These are phyloP conservation scores for Hyalella azteca DNA, from an alignment of 2,888 invertebrate genomes.

Conservation along the genomic window DNA sequence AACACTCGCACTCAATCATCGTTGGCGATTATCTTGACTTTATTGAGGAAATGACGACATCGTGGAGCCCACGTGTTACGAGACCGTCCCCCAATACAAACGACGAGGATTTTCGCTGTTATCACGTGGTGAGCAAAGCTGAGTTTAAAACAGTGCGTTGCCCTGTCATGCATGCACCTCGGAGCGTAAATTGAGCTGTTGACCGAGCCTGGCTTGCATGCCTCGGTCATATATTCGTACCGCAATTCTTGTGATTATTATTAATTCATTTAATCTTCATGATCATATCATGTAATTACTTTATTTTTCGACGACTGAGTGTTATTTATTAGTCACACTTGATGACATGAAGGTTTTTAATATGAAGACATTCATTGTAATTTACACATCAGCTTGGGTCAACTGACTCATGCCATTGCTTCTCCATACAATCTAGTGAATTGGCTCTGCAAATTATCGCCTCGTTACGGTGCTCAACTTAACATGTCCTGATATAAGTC, in stretches of 20 bases:
- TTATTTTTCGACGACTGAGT: too few species aligned
- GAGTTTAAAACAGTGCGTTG: background rate
- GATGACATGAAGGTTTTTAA: too few species aligned
- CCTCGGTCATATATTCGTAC: background rate
- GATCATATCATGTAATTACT: too few species aligned
- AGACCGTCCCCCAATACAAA: background rate
- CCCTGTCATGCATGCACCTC: background rate
- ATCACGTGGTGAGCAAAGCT: background rate
- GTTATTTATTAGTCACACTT: too few species aligned
- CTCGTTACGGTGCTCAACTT: too few species aligned
- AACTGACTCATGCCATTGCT: too few species aligned
- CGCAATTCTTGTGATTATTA: background rate
- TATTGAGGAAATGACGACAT: background rate
- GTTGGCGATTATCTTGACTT: background rate
- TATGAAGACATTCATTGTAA: too few species aligned
- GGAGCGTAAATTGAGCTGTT: background rate
- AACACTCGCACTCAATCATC: background rate
- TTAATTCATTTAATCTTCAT: background rate
- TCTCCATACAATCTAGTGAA: too few species aligned
- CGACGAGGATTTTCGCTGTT: background rate
- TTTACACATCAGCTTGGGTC: too few species aligned
- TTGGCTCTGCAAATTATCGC: too few species aligned
- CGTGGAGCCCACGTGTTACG: background rate
- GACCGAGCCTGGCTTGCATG: background rate
- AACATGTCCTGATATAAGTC: too few species aligned